Conservation (phyloP, 2,888 invertebrate species). For the Parnassius mnemosyne region DNA sequence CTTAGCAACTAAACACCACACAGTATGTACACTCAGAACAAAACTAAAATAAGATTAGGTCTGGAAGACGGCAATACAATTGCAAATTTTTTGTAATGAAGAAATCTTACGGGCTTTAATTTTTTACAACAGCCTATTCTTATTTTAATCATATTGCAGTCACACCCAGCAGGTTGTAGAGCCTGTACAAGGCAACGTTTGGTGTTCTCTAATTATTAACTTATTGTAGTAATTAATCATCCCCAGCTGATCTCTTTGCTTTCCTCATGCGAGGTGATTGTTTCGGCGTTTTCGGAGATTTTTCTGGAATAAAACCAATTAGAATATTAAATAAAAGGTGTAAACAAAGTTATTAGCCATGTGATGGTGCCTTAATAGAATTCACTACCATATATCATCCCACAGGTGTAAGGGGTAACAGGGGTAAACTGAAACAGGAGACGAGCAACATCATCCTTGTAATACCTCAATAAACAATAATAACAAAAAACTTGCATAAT, state of each 20-base stretch:
- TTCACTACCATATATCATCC: no score
- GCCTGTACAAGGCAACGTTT: conserved; percentile 29
- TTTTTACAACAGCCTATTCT: conserved; percentile 44
- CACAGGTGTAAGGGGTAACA: no score
- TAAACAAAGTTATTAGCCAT: no score
- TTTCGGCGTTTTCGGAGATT: conserved; percentile 83
- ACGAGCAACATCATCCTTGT: no score
- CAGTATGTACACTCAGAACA: conserved; percentile 53
- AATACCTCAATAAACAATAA: no score
- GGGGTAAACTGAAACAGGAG: no score
- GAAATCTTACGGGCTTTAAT: conserved; percentile 4
- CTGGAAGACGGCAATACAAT: conserved; percentile 23
- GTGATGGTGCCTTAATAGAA: no score
- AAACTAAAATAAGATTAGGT: conserved; percentile 55
- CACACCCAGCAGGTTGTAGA: conserved; percentile 29
- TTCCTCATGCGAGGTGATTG: conserved; percentile 90
- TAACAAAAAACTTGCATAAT: no score
- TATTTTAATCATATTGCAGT: conserved; percentile 54
- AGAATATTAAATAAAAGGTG: not conserved
- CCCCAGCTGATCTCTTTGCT: conserved; percentile 86
- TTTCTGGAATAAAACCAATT: conserved; percentile 79
- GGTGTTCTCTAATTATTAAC: conserved; percentile 32
- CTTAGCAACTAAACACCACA: conserved; percentile 63
- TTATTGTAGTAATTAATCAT: conserved; percentile 72
- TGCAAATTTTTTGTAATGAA: conserved; percentile 21